Conservation (phyloP, 2,113 vertebrate species). For the Actenoides hombroni region DNA sequence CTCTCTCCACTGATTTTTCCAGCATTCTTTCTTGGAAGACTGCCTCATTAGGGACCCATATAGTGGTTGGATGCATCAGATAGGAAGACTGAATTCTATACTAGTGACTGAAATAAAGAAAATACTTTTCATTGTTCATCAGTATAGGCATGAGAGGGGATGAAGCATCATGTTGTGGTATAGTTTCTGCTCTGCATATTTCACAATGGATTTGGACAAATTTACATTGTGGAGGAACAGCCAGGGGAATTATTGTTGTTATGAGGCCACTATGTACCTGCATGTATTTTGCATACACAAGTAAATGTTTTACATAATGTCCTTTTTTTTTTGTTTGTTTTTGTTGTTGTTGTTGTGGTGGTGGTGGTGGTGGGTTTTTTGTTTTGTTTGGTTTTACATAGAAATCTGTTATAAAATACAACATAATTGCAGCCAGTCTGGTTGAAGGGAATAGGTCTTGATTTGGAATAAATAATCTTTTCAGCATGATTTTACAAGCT, state of each 20-base stretch:
- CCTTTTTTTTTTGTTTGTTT: neutral
- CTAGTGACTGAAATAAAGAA: neutral
- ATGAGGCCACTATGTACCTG: neutral
- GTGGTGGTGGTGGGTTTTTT: too few species aligned
- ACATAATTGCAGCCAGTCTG: neutral
- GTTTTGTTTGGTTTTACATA: too few species aligned
- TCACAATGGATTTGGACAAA: accelerated
- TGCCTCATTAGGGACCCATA: neutral
- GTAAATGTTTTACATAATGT: neutral
- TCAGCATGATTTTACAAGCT: neutral
- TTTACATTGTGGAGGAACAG: neutral
- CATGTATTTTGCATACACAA: neutral
- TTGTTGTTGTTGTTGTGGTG: too few species aligned
- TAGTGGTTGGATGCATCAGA: neutral
- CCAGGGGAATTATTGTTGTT: neutral
- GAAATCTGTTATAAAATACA: neutral
- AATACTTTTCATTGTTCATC: neutral
- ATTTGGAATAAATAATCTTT: neutral
- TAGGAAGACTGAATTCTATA: neutral
- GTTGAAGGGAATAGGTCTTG: neutral
- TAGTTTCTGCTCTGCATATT: neutral
- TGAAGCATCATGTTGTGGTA: neutral
- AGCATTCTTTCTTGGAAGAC: neutral
- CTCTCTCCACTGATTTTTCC: neutral
- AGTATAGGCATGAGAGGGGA: neutral